A percentile compares a stretch with the other conserved stretches of the same genome.
Conservation (phyloP, 2,113 vertebrate species). For the Tonatia bakeri region DNA sequence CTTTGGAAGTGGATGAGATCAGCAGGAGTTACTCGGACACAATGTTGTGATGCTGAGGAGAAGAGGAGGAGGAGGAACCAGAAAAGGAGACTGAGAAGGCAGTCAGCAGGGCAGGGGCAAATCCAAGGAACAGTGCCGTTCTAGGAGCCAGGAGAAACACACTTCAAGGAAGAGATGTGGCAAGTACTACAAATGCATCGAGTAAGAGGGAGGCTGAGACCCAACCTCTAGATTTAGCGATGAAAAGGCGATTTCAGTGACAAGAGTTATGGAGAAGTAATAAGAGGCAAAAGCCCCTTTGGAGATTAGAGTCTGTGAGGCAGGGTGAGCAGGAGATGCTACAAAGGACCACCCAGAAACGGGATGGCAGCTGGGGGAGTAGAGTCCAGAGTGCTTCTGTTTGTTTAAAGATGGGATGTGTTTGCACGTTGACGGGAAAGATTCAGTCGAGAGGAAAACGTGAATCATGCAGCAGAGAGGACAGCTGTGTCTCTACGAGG, state of each 20-base stretch:
- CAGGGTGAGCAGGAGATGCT: accelerated
- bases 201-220: background rate
- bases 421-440: background rate
- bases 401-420: background rate
- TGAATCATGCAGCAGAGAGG: background rate
- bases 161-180: background rate
- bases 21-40: too few species aligned
- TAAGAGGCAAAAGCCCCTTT: background rate
- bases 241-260: background rate
- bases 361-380: background rate
- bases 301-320: background rate
- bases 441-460: background rate
- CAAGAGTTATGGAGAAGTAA: background rate
- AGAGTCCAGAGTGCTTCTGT: background rate
- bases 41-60: background rate
- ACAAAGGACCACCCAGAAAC: too few species aligned
- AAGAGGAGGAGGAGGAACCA: background rate
- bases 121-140: background rate
- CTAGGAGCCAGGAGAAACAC: background rate
- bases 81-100: background rate
- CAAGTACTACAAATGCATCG: background rate
- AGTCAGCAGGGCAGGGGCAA: background rate
- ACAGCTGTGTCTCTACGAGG: background rate
- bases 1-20: background rate
- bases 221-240: background rate